Evolutionary conservation across 2,797 vertebrate genomes (phyloP).

Genomic region (Chelonia mydas): DNA sequence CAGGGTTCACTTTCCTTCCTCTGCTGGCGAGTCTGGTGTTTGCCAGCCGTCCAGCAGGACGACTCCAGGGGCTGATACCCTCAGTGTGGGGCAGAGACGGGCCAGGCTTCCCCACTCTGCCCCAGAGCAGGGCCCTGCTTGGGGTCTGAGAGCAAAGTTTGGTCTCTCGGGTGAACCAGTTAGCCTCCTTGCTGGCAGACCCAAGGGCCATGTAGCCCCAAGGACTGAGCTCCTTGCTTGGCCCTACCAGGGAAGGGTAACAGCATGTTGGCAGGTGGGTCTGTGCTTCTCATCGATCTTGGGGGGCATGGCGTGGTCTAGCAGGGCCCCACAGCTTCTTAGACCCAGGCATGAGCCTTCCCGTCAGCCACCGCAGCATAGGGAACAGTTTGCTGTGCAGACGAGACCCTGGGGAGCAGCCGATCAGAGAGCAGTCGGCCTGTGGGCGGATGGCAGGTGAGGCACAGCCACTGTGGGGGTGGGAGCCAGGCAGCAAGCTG

Average conservation of each 20-base stretch:
- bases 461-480: rapidly evolving
- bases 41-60: neutral
- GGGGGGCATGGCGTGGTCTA: rapidly evolving
- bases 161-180: neutral
- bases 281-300: rapidly evolving
- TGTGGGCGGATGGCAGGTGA: rapidly evolving
- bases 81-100: neutral
- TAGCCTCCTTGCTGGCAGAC: neutral
- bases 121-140: neutral
- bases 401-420: neutral
- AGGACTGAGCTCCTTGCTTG: too few relatives aligned
- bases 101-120: neutral
- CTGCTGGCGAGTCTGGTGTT: neutral
- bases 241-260: neutral
- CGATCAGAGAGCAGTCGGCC: neutral
- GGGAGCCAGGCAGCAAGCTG: rapidly evolving
- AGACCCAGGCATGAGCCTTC: neutral
- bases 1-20: neutral
- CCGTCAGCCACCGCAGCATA: neutral
- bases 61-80: neutral
- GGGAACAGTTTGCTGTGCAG: neutral
- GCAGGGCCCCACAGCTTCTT: neutral
- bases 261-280: neutral
- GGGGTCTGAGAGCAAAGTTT: neutral
- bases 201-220: neutral